A percentile compares a stretch with the other conserved stretches of the same genome.
These are phyloP conservation scores for Shargacucullia verbasci DNA, from an alignment of 2,888 invertebrate species.

Conservation along the genomic window DNA sequence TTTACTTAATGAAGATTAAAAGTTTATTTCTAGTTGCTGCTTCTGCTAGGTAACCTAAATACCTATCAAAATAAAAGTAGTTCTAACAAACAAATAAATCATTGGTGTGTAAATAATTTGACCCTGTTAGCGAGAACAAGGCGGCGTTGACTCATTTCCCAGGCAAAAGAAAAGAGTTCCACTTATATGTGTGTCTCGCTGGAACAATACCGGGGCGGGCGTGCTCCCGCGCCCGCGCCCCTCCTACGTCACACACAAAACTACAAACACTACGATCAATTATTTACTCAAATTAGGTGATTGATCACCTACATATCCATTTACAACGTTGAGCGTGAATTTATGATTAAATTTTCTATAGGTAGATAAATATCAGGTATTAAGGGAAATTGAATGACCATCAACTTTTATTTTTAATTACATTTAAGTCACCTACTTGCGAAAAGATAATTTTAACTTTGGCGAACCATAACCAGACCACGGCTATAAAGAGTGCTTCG, in stretches of 20 bases:
- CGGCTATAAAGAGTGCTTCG: constrained; percentile 4
- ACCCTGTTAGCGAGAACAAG: constrained; percentile 54
- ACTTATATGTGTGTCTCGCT: constrained; percentile 68
- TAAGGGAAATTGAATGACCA: background rate
- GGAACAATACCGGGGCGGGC: constrained; percentile 71
- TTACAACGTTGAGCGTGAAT: no score
- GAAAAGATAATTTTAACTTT: background rate
- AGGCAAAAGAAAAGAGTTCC: constrained; percentile 79
- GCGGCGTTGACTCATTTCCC: constrained; percentile 73
- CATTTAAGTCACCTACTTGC: background rate
- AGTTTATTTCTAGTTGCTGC: constrained; percentile 9
- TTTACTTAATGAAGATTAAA: constrained; percentile 18
- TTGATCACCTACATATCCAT: no score
- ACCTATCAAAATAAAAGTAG: constrained; percentile 34
- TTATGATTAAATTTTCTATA: no score
- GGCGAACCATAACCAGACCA: background rate
- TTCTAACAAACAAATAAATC: constrained; percentile 34
- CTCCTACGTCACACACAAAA: constrained; percentile 34
- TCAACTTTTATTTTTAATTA: background rate
- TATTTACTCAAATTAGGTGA: no score
- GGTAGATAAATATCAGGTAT: no score
- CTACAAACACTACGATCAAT: constrained; percentile 17
- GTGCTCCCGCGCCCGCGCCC: constrained; percentile 50
- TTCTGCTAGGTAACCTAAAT: constrained; percentile 24
- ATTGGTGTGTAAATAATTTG: constrained; percentile 41